Evolutionary conservation across 2,888 invertebrate species (phyloP), one percentile per base, ranked within the genome.

Genomic region (Neocrepidodera transversa): DNA sequence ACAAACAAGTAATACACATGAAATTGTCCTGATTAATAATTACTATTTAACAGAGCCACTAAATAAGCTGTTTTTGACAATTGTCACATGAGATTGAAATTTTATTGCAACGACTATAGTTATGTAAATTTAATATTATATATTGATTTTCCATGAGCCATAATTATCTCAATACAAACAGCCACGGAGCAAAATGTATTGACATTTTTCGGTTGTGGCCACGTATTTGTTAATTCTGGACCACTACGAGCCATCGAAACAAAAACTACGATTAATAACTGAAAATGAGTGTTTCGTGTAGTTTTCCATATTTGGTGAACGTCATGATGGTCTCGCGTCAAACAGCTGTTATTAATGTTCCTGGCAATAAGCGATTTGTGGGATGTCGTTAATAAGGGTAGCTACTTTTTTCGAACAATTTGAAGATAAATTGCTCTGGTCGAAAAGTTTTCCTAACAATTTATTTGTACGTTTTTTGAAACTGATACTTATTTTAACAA

Each of bases 331-430:
- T 35, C 35, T 35, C 4, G 14, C 35, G 35, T 35, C 28, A 35
- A 58, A 60, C 69, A 70, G 68, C 65, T 68, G 68, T 70, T 69
- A 70, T 70, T 68, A 70, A 70, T 68, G 66, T 62, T 61, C 63
- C 38, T 43, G 53, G 55, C 54, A 52, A 38, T 60, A 47, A 51
- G 43, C 43, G 36, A 47, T 51, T 49, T 53, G 59, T 38, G 42
- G 35, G 20, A 49, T 30, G 17, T 48, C 30, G 47, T 48, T 48
- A 32, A 14, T 48, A 49, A 35, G 18, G 20, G 18, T 20, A 38
- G 40, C 28, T 26, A 40, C 16, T 40, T 51, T 51, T 40, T 51
- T 38, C 11, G 10, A 28, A 45, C 18, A 20, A 5, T 42, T 20
- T 20, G 5, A 35, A 35, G 35, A 35, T 35, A 35, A 13, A 35